Evolutionary conservation across 2,888 invertebrate species (phyloP), one percentile per base, ranked within the genome.

Genomic region (Sipunculus nudus): DNA sequence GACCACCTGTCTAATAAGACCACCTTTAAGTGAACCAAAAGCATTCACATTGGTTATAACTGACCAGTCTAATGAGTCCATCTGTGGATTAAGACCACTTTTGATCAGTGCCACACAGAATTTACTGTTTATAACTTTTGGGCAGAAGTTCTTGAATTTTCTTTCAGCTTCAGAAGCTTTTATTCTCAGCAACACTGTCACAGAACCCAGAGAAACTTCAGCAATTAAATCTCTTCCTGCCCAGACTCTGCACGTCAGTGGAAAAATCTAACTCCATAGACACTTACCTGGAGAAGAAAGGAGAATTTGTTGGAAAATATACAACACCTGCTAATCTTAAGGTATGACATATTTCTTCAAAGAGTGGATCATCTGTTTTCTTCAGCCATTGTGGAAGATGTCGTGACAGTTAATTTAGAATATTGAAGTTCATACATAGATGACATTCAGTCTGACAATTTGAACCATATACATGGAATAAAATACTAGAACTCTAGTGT

Each of bases 141-240:
- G n/a, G n/a, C n/a, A n/a, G n/a, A n/a, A n/a, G n/a, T n/a, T n/a
- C n/a, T n/a, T n/a, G n/a, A n/a, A n/a, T n/a, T n/a, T n/a, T n/a
- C 19, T 65, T 74, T 21, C 74, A 84, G 71, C 73, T 86, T 28
- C 97, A 97, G 73, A 97, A 97, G 82, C 86, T 99, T 47, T 86
- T 99, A 2, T 95, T 98, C 79, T 98, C 98, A n/a, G 99, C 99
- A 4, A 99, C 99, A 1, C 85, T 98, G 19, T 93, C 96, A 0
- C 94, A 94, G 80, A 96, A 99, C 85, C 96, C 98, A 0, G 97
- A 99, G 84, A 94, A 94, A 80, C 85, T 99, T 49, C 91, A 94
- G 76, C 89, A 90, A 68, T 88, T 98, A 80, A 90, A 91, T 16
- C 86, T 99, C 5, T 96, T 96, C 78, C 92, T 93, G 80, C 98